phyloP scores from a whole-genome alignment of 2,888 invertebrate species.

The Archaeoteleia sp. region DNA sequence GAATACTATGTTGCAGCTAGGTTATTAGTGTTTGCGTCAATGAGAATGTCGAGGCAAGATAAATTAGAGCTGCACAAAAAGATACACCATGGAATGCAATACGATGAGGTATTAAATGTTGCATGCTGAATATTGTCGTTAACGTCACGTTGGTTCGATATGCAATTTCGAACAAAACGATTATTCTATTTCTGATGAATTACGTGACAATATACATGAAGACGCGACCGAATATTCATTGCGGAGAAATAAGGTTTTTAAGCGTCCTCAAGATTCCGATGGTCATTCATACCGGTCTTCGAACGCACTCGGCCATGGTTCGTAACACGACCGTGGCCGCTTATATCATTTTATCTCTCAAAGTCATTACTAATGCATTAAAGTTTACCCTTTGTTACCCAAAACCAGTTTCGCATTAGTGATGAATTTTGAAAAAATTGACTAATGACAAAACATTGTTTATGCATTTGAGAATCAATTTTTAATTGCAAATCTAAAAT shows the following conservation, averaged over 20 bases:
- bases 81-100: conserved; percentile 14
- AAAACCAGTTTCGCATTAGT: conserved; percentile 13
- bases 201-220: neutral
- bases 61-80: conserved; percentile 19
- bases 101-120: conserved; percentile 15
- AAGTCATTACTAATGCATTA: neutral
- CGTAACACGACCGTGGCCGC: conserved; percentile 2
- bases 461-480: conserved; percentile 19
- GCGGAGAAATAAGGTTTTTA: conserved; percentile 14
- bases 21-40: conserved; percentile 19
- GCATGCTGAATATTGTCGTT: conserved; percentile 15
- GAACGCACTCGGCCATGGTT: conserved; percentile 5
- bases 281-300: neutral
- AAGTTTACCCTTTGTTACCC: conserved; percentile 5
- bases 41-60: too few relatives aligned
- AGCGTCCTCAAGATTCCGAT: neutral
- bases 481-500: too few relatives aligned
- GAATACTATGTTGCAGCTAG: conserved; percentile 10
- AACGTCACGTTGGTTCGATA: conserved; percentile 4
- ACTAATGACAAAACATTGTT: conserved; percentile 13
- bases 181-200: conserved; percentile 4
- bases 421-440: conserved; percentile 16
- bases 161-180: conserved; percentile 15
- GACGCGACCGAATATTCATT: conserved; percentile 3
- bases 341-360: neutral